Conservation (phyloP, 2,797 vertebrate genomes). For the Gephyroberyx darwinii region DNA sequence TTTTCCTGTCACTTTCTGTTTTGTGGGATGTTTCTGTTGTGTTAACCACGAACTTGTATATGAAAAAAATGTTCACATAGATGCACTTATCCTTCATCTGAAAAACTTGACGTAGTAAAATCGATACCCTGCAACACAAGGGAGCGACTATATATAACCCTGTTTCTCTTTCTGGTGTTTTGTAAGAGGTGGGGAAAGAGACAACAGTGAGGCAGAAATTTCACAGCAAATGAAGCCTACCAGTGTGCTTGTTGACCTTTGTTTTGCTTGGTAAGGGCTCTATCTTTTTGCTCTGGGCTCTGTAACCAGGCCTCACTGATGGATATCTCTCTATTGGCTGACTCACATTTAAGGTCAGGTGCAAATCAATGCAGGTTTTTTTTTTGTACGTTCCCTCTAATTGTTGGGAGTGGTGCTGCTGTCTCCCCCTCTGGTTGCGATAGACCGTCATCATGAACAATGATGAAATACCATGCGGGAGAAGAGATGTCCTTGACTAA, state of each 20-base stretch:
- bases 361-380: conserved; percentile 72
- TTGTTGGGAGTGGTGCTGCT: conserved; percentile 41
- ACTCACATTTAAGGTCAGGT: conserved; percentile 72
- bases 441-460: conserved; percentile 58
- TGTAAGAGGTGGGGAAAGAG: conserved; percentile 14
- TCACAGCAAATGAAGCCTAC: conserved; percentile 42
- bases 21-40: neutral
- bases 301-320: conserved; percentile 69
- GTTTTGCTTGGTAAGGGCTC: conserved; percentile 66
- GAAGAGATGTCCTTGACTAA: conserved; percentile 55
- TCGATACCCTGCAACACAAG: neutral
- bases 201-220: conserved; percentile 15
- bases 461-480: conserved; percentile 52
- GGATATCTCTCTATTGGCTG: conserved; percentile 74
- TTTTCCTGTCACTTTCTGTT: neutral
- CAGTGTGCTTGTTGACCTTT: conserved; percentile 73
- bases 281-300: conserved; percentile 51
- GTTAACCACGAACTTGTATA: neutral
- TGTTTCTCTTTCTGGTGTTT: conserved; percentile 22
- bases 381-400: conserved; percentile 62
- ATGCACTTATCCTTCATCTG: conserved; percentile 10
- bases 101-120: neutral
- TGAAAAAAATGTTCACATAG: neutral
- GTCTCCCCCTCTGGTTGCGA: conserved; percentile 44
- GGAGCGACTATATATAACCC: neutral